These are phyloP conservation scores for Trissoscelio sp. DNA, from an alignment of 2,888 invertebrate species.

Conservation along the genomic window DNA sequence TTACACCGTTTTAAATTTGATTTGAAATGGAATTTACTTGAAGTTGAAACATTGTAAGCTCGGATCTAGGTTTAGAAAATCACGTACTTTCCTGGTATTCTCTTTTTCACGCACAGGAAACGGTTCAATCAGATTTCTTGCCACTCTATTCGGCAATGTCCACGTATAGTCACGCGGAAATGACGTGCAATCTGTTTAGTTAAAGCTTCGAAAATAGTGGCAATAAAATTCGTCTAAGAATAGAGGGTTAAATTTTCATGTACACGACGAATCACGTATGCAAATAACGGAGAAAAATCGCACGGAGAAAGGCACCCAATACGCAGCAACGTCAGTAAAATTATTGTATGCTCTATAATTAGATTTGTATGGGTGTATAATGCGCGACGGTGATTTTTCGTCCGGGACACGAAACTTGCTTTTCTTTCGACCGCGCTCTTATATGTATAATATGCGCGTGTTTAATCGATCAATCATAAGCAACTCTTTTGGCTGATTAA, in stretches of 20 bases:
- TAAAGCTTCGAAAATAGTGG: conserved; percentile 58
- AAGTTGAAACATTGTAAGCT: too few species aligned
- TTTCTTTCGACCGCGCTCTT: conserved; percentile 18
- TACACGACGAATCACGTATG: conserved; percentile 45
- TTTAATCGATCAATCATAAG: conserved; percentile 22
- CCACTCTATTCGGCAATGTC: too few species aligned
- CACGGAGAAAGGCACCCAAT: conserved; percentile 48
- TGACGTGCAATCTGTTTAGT: conserved; percentile 46
- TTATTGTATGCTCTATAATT: conserved; percentile 66
- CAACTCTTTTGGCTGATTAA: not conserved
- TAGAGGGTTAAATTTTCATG: conserved; percentile 64
- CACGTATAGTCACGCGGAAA: conserved; percentile 38
- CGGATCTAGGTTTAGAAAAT: too few species aligned
- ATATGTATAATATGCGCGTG: not conserved
- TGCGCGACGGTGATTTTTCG: conserved; percentile 29
- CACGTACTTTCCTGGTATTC: too few species aligned
- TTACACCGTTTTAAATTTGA: not conserved
- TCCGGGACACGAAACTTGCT: conserved; percentile 21
- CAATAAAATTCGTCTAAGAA: conserved; percentile 66
- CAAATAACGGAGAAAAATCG: conserved; percentile 37
- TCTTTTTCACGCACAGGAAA: too few species aligned
- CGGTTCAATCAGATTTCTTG: too few species aligned
- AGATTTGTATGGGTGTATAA: conserved; percentile 53
- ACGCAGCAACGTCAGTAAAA: conserved; percentile 45
- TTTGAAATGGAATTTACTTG: too few species aligned